A percentile compares a stretch with the other conserved stretches of the same genome.
Conservation (phyloP, 2,113 vertebrate genomes). For the Pogonocichla stellata region DNA sequence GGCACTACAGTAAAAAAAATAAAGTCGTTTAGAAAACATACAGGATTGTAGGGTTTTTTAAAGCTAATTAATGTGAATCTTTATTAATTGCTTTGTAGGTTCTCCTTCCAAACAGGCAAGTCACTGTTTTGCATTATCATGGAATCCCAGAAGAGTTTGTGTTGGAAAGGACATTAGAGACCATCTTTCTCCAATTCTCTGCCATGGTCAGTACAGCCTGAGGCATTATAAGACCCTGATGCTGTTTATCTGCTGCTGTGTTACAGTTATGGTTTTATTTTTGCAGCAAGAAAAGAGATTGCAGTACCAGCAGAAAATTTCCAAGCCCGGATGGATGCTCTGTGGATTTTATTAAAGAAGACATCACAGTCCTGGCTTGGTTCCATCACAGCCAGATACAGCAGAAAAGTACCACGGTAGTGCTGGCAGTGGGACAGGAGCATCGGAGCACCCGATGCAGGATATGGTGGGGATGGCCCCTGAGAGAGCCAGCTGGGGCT, state of each 20-base stretch:
- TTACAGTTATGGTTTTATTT: neutral
- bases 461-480: neutral
- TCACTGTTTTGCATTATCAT: fast-evolving
- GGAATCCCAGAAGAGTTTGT: neutral
- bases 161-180: neutral
- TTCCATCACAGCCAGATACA: neutral
- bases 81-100: neutral
- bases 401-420: neutral
- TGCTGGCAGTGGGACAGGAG: neutral
- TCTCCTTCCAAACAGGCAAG: neutral
- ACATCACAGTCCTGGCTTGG: neutral
- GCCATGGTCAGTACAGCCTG: neutral
- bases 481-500: neutral
- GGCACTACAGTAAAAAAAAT: neutral
- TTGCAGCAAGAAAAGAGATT: neutral
- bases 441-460: fast-evolving
- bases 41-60: neutral
- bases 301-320: neutral
- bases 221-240: neutral
- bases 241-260: neutral
- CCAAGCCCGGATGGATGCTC: neutral
- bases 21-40: neutral
- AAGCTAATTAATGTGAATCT: neutral
- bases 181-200: neutral
- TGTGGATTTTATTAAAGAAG: neutral